Evolutionary conservation across 2,888 invertebrate species (phyloP), one percentile per base, ranked within the genome.

Genomic region (Meteorus colon): DNA sequence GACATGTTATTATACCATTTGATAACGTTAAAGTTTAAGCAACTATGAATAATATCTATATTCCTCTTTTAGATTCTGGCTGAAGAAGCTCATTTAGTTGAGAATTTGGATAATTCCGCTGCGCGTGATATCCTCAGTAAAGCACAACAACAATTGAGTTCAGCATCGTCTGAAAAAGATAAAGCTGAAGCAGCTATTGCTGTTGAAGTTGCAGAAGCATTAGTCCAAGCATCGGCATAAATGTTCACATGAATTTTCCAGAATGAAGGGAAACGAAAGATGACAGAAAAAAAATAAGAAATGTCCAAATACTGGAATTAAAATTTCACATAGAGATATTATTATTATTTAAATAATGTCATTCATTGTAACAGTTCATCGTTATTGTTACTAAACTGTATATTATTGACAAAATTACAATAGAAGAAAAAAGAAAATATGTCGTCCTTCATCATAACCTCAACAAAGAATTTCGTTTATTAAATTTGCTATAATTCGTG

Each of bases 101-200:
- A 96, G 82, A 92, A 93, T 84, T 90, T 99, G 78, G 98, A 99
- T 90, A 90, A 91, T 66, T 90, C 92, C 73, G 96, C 96, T 69
- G 96, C 97, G 60, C 94, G 94, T 86, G 97, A 97, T 82, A 92
- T 96, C 65, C 91, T 98, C 66, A 92, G 91, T 86, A 94, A 96
- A 91, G 97, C 97, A 14, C 96, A 97, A 89, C 94, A 94, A 75
- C 93, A 96, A 88, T 88, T 96, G 37, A 92, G 91, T 75, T 94
- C 96, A n/a, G 98, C 98, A 24, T 90, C 92, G 10, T 93, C 93
- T 73, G 98, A 98, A 0, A 91, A 93, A 91, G 97, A 96, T 84
- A 92, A 92, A 89, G 98, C 98, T 19, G 97, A 97, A 91, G 98
- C 98, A 71, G 94, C 94, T 79, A 97, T 99, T 86, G 96, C 97